These are phyloP conservation scores for Sceloporus tristichus DNA, from an alignment of 2,113 vertebrate genomes.

Conservation along the genomic window DNA sequence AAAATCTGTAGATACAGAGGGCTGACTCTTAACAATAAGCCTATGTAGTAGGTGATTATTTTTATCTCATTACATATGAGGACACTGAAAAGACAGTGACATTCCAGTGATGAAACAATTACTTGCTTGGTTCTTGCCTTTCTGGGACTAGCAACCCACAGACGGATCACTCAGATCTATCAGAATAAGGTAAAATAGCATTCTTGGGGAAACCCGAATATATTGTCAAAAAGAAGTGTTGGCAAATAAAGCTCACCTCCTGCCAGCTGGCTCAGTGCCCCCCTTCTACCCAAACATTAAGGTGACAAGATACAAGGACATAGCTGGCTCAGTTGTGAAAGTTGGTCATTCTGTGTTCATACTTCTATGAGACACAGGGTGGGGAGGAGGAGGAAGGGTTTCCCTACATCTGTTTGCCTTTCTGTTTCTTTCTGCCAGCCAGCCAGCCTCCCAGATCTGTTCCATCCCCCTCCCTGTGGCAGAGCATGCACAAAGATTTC, in stretches of 20 bases:
- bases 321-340: background rate
- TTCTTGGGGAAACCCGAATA: background rate
- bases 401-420: constrained; percentile 1
- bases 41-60: background rate
- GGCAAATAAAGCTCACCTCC: background rate
- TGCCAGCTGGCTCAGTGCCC: too few relatives aligned
- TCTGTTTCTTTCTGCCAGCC: background rate
- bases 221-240: background rate
- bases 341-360: background rate
- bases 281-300: background rate
- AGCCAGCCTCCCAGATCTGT: background rate
- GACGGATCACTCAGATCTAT: background rate
- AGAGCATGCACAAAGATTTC: constrained; percentile 6
- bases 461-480: constrained; percentile 8
- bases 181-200: background rate
- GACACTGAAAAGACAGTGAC: background rate
- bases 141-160: background rate
- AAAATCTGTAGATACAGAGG: too few relatives aligned
- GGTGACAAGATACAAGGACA: background rate
- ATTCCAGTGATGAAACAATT: background rate
- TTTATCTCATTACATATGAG: background rate
- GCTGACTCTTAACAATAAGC: background rate
- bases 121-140: background rate
- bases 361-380: background rate
- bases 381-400: background rate